phyloP scores from a whole-genome alignment of 1,140 invertebrate genomes.

The Ceratina australensis region DNA sequence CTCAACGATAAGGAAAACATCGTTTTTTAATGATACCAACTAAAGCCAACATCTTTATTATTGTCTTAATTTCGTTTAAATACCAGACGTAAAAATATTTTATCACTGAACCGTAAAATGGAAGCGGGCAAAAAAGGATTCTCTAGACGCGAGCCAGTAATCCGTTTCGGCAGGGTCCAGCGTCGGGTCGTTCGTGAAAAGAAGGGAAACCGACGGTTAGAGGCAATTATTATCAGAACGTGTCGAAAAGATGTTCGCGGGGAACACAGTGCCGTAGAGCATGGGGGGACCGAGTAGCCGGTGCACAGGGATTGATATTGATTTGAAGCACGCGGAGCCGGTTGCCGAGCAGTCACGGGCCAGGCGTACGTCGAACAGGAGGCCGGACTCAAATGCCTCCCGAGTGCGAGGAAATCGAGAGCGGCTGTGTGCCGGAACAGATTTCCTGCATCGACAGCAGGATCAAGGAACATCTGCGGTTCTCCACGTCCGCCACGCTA shows the following conservation, averaged over 20 bases:
- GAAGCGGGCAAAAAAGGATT: neutral
- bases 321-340: conserved; percentile 58
- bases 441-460: conserved; percentile 34
- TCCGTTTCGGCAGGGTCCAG: neutral
- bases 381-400: conserved; percentile 40
- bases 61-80: no score
- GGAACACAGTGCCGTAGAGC: conserved; percentile 13
- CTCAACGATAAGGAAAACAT: no score
- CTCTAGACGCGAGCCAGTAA: no score
- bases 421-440: conserved; percentile 33
- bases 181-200: neutral
- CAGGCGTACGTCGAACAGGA: conserved; percentile 47
- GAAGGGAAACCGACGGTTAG: neutral
- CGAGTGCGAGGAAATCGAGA: conserved; percentile 50
- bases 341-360: conserved; percentile 50
- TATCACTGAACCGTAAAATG: no score
- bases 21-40: neutral
- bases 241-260: conserved; percentile 21
- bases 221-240: conserved; percentile 7
- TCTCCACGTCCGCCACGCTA: conserved; percentile 8
- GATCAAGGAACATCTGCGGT: conserved; percentile 39
- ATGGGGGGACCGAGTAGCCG: conserved; percentile 29
- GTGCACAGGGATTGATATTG: conserved; percentile 68
- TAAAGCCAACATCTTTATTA: neutral
- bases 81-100: no score